Evolutionary conservation across 2,888 invertebrate species (phyloP).

Genomic region (Tiliacea aurago): DNA sequence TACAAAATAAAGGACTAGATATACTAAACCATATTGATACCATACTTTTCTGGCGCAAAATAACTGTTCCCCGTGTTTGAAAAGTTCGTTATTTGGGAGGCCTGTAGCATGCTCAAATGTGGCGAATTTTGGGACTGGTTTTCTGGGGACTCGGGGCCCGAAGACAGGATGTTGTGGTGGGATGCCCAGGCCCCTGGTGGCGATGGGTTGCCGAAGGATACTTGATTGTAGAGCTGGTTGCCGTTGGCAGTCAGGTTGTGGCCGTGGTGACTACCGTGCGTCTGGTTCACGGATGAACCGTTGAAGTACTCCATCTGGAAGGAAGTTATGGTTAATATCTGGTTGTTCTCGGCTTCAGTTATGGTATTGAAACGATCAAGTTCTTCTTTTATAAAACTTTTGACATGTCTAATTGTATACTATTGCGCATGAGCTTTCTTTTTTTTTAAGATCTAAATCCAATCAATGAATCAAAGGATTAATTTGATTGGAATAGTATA

Average conservation of each 20-base stretch:
- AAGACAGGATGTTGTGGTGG: conserved; percentile 87
- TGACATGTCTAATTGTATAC: no score
- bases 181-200: conserved; percentile 87
- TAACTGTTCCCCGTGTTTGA: conserved; percentile 88
- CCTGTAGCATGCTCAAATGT: conserved; percentile 88
- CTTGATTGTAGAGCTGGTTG: conserved; percentile 89
- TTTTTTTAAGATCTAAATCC: no score
- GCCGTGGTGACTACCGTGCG: conserved; percentile 84
- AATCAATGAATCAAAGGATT: no score
- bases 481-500: no score
- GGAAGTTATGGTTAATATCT: conserved; percentile 33
- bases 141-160: conserved; percentile 87
- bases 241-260: conserved; percentile 87
- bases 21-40: conserved; percentile 90
- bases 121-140: conserved; percentile 86
- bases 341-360: neutral
- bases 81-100: conserved; percentile 89
- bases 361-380: no score
- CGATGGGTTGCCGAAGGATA: conserved; percentile 88
- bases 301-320: conserved; percentile 90
- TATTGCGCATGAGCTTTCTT: no score
- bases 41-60: conserved; percentile 89
- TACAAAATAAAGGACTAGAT: conserved; percentile 79
- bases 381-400: no score
- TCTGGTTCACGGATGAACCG: conserved; percentile 86